These are phyloP conservation scores for Drosophila emarginata DNA, from an alignment of 2,888 invertebrate genomes.

Conservation along the genomic window DNA sequence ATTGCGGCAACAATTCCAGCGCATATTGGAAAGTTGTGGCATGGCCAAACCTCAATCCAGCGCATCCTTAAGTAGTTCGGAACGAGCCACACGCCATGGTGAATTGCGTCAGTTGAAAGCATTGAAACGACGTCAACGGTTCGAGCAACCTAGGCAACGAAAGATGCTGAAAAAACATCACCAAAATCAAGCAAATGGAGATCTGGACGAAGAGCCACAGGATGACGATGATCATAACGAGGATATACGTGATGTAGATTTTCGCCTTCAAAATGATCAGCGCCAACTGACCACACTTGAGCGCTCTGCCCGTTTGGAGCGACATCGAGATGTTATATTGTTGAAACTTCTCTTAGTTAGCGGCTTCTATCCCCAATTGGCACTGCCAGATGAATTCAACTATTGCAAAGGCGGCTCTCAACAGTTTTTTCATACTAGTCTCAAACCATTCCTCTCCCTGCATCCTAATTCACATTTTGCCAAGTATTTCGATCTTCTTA, in stretches of 20 bases:
- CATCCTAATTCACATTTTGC: conserved; percentile 96
- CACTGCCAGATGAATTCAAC: conserved; percentile 97
- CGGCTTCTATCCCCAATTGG: conserved; percentile 97
- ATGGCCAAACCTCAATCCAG: conserved; percentile 82
- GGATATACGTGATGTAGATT: conserved; percentile 94
- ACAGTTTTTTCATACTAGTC: conserved; percentile 92
- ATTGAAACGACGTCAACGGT: conserved; percentile 89
- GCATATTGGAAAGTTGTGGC: conserved; percentile 89
- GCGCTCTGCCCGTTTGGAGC: conserved; percentile 86
- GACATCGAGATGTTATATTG: conserved; percentile 87
- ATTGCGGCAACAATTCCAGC: conserved; percentile 93
- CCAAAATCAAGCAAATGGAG: conserved; percentile 81
- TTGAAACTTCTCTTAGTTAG: conserved; percentile 92
- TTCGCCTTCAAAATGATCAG: conserved; percentile 90
- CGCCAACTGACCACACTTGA: conserved; percentile 88
- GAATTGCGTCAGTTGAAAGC: conserved; percentile 93
- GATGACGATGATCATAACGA: conserved; percentile 84
- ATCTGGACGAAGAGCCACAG: conserved; percentile 82
- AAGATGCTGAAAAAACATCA: conserved; percentile 83
- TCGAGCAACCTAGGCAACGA: conserved; percentile 87
- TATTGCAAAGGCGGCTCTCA: conserved; percentile 92
- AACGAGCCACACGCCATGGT: conserved; percentile 92
- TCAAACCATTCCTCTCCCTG: conserved; percentile 93
- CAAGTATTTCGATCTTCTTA: conserved; percentile 89
- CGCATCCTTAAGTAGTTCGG: conserved; percentile 84